These are phyloP conservation scores for Myotis daubentonii DNA, from an alignment of 2,797 vertebrate genomes.

Conservation along the genomic window DNA sequence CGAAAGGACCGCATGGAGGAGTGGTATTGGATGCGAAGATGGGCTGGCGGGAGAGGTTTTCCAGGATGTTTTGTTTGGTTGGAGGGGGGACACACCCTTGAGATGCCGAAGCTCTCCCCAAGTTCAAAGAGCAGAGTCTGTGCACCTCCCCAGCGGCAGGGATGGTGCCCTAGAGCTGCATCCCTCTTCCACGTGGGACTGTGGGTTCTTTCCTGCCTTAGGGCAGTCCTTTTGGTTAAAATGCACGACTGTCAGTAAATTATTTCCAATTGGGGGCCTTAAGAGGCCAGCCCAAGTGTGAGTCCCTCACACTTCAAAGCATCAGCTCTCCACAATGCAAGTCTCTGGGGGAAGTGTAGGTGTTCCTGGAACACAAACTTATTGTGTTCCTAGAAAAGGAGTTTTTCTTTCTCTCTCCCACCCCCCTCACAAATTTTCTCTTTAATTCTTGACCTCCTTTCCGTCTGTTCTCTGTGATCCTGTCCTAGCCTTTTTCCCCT, in stretches of 20 bases:
- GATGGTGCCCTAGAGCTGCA: background rate
- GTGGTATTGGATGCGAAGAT: background rate
- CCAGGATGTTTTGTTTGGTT: background rate
- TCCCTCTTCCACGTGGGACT: background rate
- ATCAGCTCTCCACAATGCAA: background rate
- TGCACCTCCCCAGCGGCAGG: background rate
- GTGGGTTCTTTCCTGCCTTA: background rate
- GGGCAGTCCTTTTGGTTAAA: background rate
- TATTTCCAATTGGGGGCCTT: background rate
- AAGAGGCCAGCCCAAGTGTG: background rate
- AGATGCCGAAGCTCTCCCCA: background rate
- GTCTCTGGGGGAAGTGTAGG: background rate
- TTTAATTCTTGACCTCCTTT: background rate
- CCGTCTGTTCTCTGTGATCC: background rate
- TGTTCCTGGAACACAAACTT: background rate
- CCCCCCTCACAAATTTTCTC: background rate
- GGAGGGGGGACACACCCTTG: background rate
- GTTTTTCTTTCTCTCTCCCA: background rate
- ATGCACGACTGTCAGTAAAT: slow-evolving; percentile 3
- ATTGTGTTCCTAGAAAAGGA: background rate
- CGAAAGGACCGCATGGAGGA: background rate
- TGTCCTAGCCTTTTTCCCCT: background rate
- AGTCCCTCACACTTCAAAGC: background rate
- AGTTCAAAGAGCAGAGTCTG: background rate
- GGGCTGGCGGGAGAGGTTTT: background rate